These are phyloP conservation scores for Scytalopus superciliaris DNA, from an alignment of 2,113 vertebrate genomes.

Conservation along the genomic window DNA sequence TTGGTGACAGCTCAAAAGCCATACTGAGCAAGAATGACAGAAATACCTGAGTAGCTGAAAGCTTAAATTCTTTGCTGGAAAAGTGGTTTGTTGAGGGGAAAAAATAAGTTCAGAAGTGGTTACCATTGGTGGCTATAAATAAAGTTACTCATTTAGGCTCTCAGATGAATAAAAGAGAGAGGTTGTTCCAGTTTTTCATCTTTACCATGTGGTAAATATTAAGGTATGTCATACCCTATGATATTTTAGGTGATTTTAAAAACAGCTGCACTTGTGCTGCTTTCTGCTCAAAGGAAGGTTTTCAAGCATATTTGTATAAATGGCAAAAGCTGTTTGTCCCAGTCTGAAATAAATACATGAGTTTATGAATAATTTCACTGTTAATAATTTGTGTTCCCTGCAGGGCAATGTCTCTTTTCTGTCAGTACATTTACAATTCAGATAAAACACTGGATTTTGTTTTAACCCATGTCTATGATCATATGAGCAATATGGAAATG, in stretches of 20 bases:
- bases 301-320: neutral
- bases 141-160: constrained; percentile 54
- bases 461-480: neutral
- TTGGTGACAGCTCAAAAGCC: constrained; percentile 14
- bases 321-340: neutral
- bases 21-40: constrained; percentile 33
- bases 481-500: neutral
- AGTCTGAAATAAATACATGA: neutral
- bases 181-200: constrained; percentile 47
- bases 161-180: constrained; percentile 33
- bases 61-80: constrained; percentile 38
- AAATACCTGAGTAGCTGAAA: constrained; percentile 40
- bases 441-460: neutral
- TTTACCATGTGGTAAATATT: constrained; percentile 55
- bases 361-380: neutral
- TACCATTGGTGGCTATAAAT: constrained; percentile 45
- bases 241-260: neutral
- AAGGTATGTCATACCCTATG: constrained; percentile 26
- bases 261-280: constrained; percentile 1
- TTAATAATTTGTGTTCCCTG: neutral
- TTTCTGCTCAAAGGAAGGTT: constrained; percentile 11
- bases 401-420: neutral
- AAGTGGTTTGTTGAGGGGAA: constrained; percentile 1
- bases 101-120: constrained; percentile 51
- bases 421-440: neutral